Evolutionary conservation across 2,113 vertebrate genomes (phyloP).

Genomic region (Ptilonorhynchus violaceus): DNA sequence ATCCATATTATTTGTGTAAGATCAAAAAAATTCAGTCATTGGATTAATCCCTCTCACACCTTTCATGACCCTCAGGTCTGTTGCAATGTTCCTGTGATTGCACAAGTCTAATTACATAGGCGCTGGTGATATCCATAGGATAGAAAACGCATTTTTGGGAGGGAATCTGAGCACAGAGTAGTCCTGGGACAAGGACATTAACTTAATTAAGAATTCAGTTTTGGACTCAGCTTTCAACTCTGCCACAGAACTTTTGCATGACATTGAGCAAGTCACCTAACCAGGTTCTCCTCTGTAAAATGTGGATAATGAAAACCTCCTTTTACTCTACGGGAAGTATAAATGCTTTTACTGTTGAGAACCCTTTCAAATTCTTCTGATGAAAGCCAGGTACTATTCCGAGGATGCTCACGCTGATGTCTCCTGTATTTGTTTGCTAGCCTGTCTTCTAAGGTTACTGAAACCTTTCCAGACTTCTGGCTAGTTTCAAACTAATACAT

Average conservation of each 20-base stretch:
- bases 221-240: not conserved
- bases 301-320: not conserved
- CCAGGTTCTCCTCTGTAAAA: not conserved
- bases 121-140: not conserved
- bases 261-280: not conserved
- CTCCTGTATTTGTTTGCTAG: slow-evolving; percentile 16
- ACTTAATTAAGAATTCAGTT: not conserved
- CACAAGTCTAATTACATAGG: slow-evolving; percentile 12
- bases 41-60: slow-evolving; percentile 7
- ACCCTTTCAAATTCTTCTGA: slow-evolving; percentile 5
- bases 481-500: slow-evolving; percentile 1
- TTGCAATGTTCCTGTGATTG: slow-evolving; percentile 20
- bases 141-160: not conserved
- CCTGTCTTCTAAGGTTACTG: not conserved
- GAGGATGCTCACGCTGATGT: slow-evolving; percentile 6
- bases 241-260: not conserved
- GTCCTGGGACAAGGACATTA: not conserved
- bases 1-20: not conserved
- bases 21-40: not conserved
- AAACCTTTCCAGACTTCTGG: slow-evolving; percentile 34
- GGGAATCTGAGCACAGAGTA: not conserved
- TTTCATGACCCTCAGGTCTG: slow-evolving; percentile 11
- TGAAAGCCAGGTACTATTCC: slow-evolving; percentile 28
- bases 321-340: not conserved
- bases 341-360: slow-evolving; percentile 1